Base-by-base conservation (phyloP, 1,140 invertebrate species). In the Diorhabda carinulata region DNA sequence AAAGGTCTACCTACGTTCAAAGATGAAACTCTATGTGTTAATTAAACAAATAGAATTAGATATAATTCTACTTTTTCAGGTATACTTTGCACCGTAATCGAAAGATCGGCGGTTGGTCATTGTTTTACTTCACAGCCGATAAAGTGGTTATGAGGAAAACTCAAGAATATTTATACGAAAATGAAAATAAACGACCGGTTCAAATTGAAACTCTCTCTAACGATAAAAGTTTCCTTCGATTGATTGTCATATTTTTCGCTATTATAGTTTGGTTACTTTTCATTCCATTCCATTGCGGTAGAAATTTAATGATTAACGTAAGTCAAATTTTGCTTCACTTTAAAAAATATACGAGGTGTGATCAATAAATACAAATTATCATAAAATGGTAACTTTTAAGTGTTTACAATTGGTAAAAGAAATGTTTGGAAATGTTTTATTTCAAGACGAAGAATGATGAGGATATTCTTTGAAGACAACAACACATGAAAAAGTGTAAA, bases 81-180 rank as follows among this genome's bases (percentile, higher is more conserved):
- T 75, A 82, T 2, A 61, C 82, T 2, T 69, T 94, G 8, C 93
- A 92, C 77, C 86, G 85, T 62, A 87, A 84, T 66, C 71, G 85
- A 3, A 80, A 88, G 41, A 81, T 87, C 3, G 78, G 87, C 61
- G 85, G 86, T 9, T 96, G 89, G 87, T 91, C 89, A 74, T 56
- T 91, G 2, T 87, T 90, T 8, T 97, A 97, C 81, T 86, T 87
- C 2, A 92, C 92, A 5, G 84, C 91, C 41, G 96, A 98, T 84
- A 85, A 87, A 67, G 90, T 92, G 5, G 88, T 98, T 6, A 88
- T 92, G 3, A 78, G 87, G 64, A 85, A 94, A 41, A 89, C 92
- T 2, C 93, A 96, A 74, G 84, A 90, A 60, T 88, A 87, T 77
- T 86, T 91, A 3, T 91, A 88, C 75, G 86, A 91, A 43, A 81